Evolutionary conservation across 2,888 invertebrate species (phyloP), one percentile per base, ranked within the genome.

Genomic region (Cantharis rufa): DNA sequence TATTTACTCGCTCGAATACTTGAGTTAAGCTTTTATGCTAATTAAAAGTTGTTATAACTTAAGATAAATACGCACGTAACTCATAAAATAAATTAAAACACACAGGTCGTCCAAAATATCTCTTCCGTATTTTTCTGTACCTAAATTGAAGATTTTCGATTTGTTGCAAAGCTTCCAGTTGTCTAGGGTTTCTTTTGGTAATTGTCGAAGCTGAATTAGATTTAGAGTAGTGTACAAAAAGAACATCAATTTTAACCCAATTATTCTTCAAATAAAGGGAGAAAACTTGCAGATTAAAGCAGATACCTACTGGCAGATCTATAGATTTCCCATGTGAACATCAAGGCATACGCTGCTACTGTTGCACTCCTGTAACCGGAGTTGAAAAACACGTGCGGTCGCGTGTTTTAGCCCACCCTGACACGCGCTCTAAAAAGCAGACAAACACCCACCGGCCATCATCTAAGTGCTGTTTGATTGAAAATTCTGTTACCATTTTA

Each of bases 261-360:
- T 83, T 83, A 83, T 80, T 71, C 75, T 71, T 76, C 80, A 77
- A 75, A 79, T 80, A 78, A 73, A 75, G 79, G 79, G 80, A 78
- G 80, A 80, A 73, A 75, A 66, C 64, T 66, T 73, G 77, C 78
- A 76, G 82, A 82, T 82, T 82, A 81, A 80, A 81, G 82, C 79
- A 80, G 81, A 81, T 81, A 79, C 27, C 27, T 28, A 28, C 78
- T 77, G 80, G 48, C 77, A 78, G 82, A 82, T 83, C 78, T 75
- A 81, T 79, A 83, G 82, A 84, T 84, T 84, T 84, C 83, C 83
- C 83, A 84, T 84, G 83, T 82, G 83, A 83, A 84, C 82, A 70
- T 75, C 75, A 61, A 70, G 75, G 75, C 79, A 71, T 71, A 78
- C 77, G 77, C 70, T 69, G 79, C 78, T 79, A 75, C 80, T 77